These are phyloP conservation scores for Volucella inanis DNA, from an alignment of 2,888 invertebrate species.

Conservation along the genomic window DNA sequence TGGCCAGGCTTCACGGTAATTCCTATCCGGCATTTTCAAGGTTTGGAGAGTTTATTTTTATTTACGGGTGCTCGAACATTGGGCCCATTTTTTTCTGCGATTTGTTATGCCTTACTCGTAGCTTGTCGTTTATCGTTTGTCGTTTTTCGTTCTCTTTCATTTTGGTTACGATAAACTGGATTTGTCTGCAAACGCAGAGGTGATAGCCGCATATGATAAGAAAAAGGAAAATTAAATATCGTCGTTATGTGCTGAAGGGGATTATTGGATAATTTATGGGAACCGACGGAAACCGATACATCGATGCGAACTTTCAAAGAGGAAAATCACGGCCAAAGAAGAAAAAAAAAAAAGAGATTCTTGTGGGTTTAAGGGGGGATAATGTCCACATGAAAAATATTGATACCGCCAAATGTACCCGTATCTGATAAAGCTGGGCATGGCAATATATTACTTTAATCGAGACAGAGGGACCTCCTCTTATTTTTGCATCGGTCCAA, in stretches of 20 bases:
- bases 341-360: no score
- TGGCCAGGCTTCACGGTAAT: conserved; percentile 33
- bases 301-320: no score
- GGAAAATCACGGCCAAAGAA: no score
- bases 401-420: no score
- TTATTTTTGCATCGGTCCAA: no score
- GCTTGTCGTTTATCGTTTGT: not conserved
- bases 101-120: not conserved
- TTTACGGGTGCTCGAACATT: conserved; percentile 14
- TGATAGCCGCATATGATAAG: conserved; percentile 19
- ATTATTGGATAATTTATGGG: conserved; percentile 17
- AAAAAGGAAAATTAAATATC: conserved; percentile 18
- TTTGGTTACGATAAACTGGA: not conserved
- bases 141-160: conserved; percentile 22
- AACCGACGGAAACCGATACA: no score
- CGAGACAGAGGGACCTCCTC: no score
- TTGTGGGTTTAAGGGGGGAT: no score
- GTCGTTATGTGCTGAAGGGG: not conserved
- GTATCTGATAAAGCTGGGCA: no score
- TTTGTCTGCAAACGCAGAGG: conserved; percentile 7
- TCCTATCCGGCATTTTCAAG: conserved; percentile 25
- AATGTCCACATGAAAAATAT: no score
- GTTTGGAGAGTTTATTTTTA: conserved; percentile 28
- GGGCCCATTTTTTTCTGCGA: not conserved
- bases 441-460: no score